These are phyloP conservation scores for Cotesia vestalis DNA, from an alignment of 1,140 invertebrate genomes.

Conservation along the genomic window DNA sequence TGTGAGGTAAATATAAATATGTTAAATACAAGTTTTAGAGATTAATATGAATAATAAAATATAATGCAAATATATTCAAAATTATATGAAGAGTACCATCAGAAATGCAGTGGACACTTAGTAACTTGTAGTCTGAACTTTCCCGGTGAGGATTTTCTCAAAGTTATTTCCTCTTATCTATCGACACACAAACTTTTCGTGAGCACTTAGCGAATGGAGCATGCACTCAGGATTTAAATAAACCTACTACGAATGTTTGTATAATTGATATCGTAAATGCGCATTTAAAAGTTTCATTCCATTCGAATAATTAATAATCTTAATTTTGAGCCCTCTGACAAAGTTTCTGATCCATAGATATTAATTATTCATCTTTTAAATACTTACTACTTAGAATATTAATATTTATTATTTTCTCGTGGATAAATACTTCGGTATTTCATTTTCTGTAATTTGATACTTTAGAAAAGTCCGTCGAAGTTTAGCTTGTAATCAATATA, in stretches of 20 bases:
- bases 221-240: constrained; percentile 61
- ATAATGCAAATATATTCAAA: constrained; percentile 3
- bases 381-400: no score
- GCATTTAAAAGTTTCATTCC: constrained; percentile 14
- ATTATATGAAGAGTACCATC: background rate
- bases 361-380: no score
- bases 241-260: constrained; percentile 54
- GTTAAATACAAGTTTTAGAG: background rate
- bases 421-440: no score
- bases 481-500: no score
- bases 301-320: background rate
- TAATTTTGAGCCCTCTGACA: background rate
- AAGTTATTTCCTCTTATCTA: constrained; percentile 12
- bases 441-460: no score
- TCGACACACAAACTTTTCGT: constrained; percentile 23
- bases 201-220: constrained; percentile 39
- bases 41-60: constrained; percentile 1
- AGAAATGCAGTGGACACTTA: constrained; percentile 21
- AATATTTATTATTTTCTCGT: no score
- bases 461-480: no score
- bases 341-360: background rate
- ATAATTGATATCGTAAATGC: constrained; percentile 56
- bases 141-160: constrained; percentile 9
- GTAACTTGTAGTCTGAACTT: constrained; percentile 14
- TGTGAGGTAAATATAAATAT: background rate